Conservation (phyloP, 2,113 vertebrate genomes). For the Apaloderma vittatum region DNA sequence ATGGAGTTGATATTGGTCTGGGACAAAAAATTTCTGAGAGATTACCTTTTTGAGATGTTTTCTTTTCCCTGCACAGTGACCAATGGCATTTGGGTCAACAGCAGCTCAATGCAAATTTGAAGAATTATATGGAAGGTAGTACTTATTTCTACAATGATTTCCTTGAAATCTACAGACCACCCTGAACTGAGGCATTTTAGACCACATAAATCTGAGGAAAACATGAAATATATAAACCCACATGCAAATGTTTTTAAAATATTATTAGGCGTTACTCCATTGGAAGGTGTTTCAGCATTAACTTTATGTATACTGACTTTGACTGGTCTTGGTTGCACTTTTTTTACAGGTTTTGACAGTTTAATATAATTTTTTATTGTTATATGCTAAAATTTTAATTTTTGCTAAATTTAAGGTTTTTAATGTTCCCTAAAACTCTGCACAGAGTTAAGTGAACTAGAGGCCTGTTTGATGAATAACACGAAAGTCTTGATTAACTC, state of each 20-base stretch:
- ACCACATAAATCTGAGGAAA: background rate
- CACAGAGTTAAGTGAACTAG: background rate
- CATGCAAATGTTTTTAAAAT: background rate
- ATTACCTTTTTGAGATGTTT: background rate
- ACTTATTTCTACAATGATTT: background rate
- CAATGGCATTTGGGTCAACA: background rate
- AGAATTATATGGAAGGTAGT: background rate
- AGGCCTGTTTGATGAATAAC: background rate
- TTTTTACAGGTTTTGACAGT: background rate
- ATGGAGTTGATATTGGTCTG: background rate
- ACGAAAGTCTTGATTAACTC: background rate
- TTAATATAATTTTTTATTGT: conserved; percentile 35
- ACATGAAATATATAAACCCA: background rate
- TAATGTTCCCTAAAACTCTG: background rate
- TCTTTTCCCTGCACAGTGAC: background rate
- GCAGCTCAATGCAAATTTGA: background rate
- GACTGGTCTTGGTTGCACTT: background rate
- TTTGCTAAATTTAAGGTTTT: conserved; percentile 24
- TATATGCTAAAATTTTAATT: background rate
- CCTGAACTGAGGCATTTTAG: background rate
- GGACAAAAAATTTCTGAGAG: background rate
- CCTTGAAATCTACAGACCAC: conserved; percentile 11
- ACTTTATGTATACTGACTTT: background rate
- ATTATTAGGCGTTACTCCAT: background rate
- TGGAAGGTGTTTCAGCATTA: conserved; percentile 18